phyloP scores from a whole-genome alignment of 2,113 vertebrate genomes.

The Callospermophilus lateralis region DNA sequence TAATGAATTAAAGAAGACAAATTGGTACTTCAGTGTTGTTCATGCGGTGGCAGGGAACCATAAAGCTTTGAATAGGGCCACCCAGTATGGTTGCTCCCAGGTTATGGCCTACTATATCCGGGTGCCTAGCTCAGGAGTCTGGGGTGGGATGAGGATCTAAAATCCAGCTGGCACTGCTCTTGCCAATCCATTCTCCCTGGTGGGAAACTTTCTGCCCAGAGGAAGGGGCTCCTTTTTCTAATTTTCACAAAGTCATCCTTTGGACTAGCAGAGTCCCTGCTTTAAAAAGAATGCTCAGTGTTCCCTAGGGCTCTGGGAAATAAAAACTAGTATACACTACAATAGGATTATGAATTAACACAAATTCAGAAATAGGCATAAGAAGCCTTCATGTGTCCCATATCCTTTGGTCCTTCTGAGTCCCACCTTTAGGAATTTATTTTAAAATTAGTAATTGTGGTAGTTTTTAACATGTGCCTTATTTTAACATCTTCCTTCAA shows the following conservation, averaged over 20 bases:
- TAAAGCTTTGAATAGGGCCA: neutral
- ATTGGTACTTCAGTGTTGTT: neutral
- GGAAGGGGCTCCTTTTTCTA: neutral
- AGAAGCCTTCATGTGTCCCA: neutral
- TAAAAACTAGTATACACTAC: neutral
- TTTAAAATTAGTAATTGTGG: neutral
- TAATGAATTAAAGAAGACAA: slow-evolving; percentile 4
- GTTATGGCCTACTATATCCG: neutral
- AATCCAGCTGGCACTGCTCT: neutral
- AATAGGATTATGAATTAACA: neutral
- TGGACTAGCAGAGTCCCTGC: neutral
- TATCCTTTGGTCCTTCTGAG: neutral
- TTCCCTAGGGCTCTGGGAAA: neutral
- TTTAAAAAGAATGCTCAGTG: neutral
- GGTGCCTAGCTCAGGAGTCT: neutral
- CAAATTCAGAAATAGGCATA: neutral
- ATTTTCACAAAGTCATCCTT: neutral
- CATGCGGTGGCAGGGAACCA: neutral
- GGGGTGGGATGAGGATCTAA: too few relatives aligned
- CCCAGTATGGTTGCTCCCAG: neutral
- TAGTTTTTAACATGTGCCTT: neutral
- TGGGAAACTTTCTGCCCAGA: neutral
- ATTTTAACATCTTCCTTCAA: neutral
- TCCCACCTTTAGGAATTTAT: slow-evolving; percentile 2
- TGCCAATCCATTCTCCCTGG: accelerated